Evolutionary conservation across 2,113 vertebrate species (phyloP), one percentile per base, ranked within the genome.

Genomic region (Lipophrys pholis): DNA sequence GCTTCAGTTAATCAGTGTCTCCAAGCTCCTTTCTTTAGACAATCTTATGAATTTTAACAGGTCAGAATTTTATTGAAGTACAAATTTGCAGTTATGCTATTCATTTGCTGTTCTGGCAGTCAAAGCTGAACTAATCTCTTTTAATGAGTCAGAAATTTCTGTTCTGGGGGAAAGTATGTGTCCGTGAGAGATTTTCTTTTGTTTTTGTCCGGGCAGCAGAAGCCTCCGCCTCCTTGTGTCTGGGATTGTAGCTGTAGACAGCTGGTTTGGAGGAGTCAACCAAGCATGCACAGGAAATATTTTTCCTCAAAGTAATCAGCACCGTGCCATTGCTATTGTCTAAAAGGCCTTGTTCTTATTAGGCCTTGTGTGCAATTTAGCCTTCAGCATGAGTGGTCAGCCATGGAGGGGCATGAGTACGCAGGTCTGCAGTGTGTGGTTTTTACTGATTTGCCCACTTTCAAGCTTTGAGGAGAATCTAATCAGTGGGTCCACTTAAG

Each of bases 371-470:
- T 50, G 14, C 55, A 21, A 42, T 61, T 68, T 42, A 8, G 17
- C 3, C 51, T 40, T n/a, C 52, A 59, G 42, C 49, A 54, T 1
- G 41, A 50, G 48, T 53, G 55, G 46, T 54, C 67, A 75, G 11
- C 11, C 15, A 59, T 57, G 66, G 52, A 36, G 16, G 11, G 50
- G n/a, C 42, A 48, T 57, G 55, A 62, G 38, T 14, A 7, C 16
- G 51, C 12, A 11, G 59, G 60, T 55, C 21, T 42, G 11, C 40
- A 53, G 17, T 8, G 11, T 6, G 49, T 30, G 59, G 51, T 86
- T 82, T 82, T 75, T 17, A 74, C 63, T 86, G 78, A 88, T 84
- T 70, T 71, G 45, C 10, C 54, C 56, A 54, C 43, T 71, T 78
- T 64, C 6, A 66, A 60, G 14, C 49, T 52, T 11, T 50, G 21